Evolutionary conservation across 2,797 vertebrate species (phyloP).

Genomic region (Smutsia temminckii): DNA sequence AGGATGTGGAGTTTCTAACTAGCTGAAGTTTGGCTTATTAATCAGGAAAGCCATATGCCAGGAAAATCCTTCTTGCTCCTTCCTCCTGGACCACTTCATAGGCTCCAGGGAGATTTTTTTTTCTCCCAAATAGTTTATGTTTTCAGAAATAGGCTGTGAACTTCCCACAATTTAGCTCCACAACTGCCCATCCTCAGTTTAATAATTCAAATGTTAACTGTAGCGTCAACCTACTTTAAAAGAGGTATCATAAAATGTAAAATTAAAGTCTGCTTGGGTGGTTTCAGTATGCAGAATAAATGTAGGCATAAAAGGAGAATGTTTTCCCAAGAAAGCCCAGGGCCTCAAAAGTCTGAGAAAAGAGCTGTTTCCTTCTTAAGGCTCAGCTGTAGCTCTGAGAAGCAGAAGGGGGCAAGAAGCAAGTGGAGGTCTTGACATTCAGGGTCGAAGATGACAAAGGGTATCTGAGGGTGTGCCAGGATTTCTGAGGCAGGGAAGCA

Average conservation of each 20-base stretch:
- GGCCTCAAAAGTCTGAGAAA: background rate
- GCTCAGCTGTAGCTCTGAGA: background rate
- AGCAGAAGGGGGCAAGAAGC: background rate
- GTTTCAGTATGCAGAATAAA: background rate
- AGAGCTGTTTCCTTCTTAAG: background rate
- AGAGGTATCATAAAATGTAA: background rate
- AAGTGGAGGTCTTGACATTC: background rate
- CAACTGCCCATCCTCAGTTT: background rate
- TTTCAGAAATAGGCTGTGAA: background rate
- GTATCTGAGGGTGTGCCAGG: background rate
- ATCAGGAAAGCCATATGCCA: background rate
- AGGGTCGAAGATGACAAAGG: background rate
- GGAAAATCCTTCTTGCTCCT: background rate
- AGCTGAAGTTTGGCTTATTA: background rate
- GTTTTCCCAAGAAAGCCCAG: background rate
- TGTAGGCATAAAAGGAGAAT: background rate
- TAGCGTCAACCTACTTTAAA: background rate
- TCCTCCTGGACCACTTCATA: background rate
- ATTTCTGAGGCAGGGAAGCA: conserved; percentile 44
- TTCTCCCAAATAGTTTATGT: background rate
- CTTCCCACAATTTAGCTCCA: background rate
- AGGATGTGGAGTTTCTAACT: background rate
- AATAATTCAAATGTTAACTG: background rate
- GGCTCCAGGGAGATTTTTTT: background rate
- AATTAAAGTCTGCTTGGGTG: background rate